Base-by-base conservation (phyloP, 2,797 vertebrate genomes). In the Leptatherina wallacei region DNA sequence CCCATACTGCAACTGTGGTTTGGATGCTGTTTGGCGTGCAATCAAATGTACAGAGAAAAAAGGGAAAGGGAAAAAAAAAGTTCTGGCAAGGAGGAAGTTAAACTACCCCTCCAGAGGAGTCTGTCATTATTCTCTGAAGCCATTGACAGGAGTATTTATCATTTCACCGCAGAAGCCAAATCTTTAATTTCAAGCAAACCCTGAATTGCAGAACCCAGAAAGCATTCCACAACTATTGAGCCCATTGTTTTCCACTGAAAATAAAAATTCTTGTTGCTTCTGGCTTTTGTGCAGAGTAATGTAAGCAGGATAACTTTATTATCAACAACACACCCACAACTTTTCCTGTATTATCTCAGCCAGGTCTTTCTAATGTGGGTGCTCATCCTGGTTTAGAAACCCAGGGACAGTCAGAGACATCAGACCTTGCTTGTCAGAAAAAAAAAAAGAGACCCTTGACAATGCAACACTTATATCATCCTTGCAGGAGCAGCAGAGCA, bases 81-180 rank as follows among this genome's bases (percentile, higher is more conserved):
- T 22, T 22, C 36, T 11, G 27, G 82, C 62, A 11, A 77, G 78
- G 79, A 86, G 87, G 90, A 91, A 89, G 90, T 91, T 91, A 84
- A 87, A 89, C 80, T 85, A 32, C 76, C 73, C 69, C 58, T 89
- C 56, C 77, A 83, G 76, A 89, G 58, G 80, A 89, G 75, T 70
- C 85, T 89, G 87, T 90, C 91, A 88, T 93, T 92, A 90, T 88
- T 90, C 89, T 85, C 73, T 33, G 68, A 81, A 86, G 85, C 78
- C 84, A 92, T 89, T 85, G 90, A 89, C 89, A 80, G 78, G 67
- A 65, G 77, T 87, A 89, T 91, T 92, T 89, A 91, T 92, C 89
- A 88, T 88, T 83, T 84, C 85, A 73, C 89, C 88, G 69, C 91
- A 87, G 71, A 83, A 84, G 87, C 82, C 83, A 86, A 69, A 85